Base-by-base conservation (phyloP, 2,888 invertebrate species). In the Clistopyga incitator region DNA sequence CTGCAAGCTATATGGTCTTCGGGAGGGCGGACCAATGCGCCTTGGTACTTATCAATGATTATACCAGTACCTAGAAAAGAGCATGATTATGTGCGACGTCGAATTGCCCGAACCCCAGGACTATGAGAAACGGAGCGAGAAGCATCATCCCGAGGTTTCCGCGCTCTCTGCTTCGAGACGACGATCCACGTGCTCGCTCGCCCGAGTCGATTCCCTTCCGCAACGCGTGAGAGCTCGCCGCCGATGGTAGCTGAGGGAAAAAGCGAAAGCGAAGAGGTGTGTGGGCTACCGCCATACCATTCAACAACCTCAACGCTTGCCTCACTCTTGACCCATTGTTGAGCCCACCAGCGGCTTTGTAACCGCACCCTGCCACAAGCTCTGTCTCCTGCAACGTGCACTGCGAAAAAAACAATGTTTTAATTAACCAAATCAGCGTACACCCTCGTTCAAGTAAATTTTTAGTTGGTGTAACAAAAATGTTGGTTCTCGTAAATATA, bases 191-290 rank as follows among this genome's bases (percentile, higher is more conserved):
- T 61, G 52, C 50, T 78, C 61, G 68, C 59, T 59, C 38, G 61
- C 20, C 34, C 59, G 47, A 23, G 61, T 65, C 45, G 54, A 65
- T 74, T 59, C 50, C 67, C 68, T 74, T 68, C 38, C 67, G 67
- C 64, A 59, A 72, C 50, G 54, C 47, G 47, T 72, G 25, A 54
- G 70, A 45, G 72, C 38, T 45, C 56, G 45, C 25, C 23, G 25
- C 67, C 15, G 42, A 67, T 59, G 45, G 18, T 59, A n/a, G 65
- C 34, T 38, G 52, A 45, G 45, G 47, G 18, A 61, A 78, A 79
- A 79, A 79, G 65, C 72, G 78, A 79, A 79, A 79, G 78, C 20
- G 65, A 67, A 29, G 45, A 68, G 47, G 67, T 52, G 47, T 68
- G 50, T 18, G 68, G 34, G 68, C 45, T 68, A 68, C 50, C 18